Conservation (phyloP, 2,888 invertebrate species). For the Phaedon cochleariae region DNA sequence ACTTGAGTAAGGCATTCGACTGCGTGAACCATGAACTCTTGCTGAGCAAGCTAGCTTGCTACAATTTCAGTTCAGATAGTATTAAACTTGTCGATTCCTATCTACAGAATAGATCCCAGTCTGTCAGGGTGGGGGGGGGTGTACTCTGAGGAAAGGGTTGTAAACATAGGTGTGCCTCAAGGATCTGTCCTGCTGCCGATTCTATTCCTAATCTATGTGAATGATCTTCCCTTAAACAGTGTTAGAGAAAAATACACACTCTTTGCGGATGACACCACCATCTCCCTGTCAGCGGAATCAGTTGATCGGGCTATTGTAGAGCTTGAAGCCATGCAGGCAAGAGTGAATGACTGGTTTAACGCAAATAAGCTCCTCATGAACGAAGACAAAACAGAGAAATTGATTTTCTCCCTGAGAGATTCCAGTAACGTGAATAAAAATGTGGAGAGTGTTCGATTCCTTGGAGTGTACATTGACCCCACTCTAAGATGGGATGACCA, state of each 20-base stretch:
- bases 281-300: too few relatives aligned
- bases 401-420: conserved; percentile 14
- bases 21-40: background rate
- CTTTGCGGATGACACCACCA: background rate
- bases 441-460: too few relatives aligned
- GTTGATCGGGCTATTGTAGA: too few relatives aligned
- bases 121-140: background rate
- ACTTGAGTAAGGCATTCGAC: background rate
- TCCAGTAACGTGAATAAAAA: too few relatives aligned
- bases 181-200: background rate
- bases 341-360: conserved; percentile 3
- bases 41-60: background rate
- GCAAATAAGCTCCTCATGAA: conserved; percentile 7
- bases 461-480: too few relatives aligned
- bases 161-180: background rate
- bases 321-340: too few relatives aligned
- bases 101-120: background rate
- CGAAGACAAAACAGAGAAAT: conserved; percentile 7
- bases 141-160: background rate
- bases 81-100: background rate
- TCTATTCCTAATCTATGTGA: background rate
- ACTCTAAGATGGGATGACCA: too few relatives aligned
- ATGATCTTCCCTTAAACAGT: background rate
- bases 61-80: background rate
- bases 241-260: background rate